Evolutionary conservation across 2,113 vertebrate species (phyloP).

Genomic region (Mixornis gularis): DNA sequence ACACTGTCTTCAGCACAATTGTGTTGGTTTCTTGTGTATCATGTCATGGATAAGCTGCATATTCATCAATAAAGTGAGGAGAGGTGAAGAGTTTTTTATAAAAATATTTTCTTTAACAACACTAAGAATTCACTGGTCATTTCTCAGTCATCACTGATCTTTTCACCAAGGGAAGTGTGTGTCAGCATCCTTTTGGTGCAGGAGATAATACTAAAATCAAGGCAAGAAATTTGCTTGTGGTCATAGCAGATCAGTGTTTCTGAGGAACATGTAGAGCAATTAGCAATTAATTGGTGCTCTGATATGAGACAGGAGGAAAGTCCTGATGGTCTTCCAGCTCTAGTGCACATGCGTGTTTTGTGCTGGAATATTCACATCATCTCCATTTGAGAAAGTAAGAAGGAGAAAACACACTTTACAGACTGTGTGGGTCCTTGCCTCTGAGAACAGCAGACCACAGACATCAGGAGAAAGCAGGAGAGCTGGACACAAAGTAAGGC

Average conservation of each 20-base stretch:
- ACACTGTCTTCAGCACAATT: neutral
- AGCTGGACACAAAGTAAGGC: neutral
- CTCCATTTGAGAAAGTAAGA: neutral
- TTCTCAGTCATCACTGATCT: neutral
- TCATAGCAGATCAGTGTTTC: neutral
- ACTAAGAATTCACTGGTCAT: neutral
- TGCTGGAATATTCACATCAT: neutral
- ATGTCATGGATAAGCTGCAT: neutral
- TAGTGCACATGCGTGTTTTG: neutral
- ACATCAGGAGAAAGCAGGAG: neutral
- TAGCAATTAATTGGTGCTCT: neutral
- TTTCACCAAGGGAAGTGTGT: neutral
- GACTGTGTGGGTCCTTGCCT: neutral
- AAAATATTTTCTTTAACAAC: neutral
- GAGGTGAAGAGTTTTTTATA: neutral
- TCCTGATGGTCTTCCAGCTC: neutral
- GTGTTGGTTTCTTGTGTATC: neutral
- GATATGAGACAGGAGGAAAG: fast-evolving
- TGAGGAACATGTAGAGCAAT: neutral
- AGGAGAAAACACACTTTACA: neutral
- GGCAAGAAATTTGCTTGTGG: neutral
- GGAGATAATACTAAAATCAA: neutral
- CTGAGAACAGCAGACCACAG: neutral
- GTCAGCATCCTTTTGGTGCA: neutral
- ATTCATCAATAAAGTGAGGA: constrained; percentile 2